Base-by-base conservation (phyloP, 2,888 invertebrate genomes). In the Oasisia sp. region DNA sequence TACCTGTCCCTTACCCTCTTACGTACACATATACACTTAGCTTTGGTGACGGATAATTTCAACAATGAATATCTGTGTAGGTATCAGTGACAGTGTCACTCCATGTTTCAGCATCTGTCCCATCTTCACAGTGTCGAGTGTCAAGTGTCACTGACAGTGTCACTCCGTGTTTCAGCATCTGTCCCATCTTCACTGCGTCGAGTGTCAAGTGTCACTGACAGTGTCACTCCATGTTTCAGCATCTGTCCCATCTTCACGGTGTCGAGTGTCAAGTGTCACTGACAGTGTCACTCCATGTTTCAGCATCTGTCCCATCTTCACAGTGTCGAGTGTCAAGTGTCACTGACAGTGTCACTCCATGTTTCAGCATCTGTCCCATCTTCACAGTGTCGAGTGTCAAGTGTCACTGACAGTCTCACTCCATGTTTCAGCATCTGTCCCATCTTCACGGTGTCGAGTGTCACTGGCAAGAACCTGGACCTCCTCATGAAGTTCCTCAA, bases 401-500 rank as follows among this genome's bases (percentile, higher is more conserved):
- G 38, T 45, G 50, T 91, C 32, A 44, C 38, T 44, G 32, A 44
- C 50, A 90, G 32, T 38, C 19, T 91, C 32, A n/a, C 32, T 92
- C 19, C 91, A 32, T 92, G 92, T 94, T 94, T 74, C 94, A 96
- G 96, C 89, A 95, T 96, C 44, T 96, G 96, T 7, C 97, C 97
- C 4, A 95, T 97, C 44, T 96, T 97, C 94, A 95, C 95, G 9
- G 98, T 99, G 91, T 99, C 99, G 44, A 98, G 98, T 95, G 99
- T 99, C 0, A 98, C 97, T 0, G 99, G 99, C 0, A 97, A 97
- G 92, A 98, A 99, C 92, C 94, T 96, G 90, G 97, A 98, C 95
- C 97, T 98, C 14, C 97, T 99, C 38, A 98, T 98, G 94, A 98
- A 98, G 93, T 99, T 99, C 96, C 97, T 99, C 32, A 98, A 98